These are phyloP conservation scores for Spisula solida DNA, from an alignment of 2,888 invertebrate genomes.

Conservation along the genomic window DNA sequence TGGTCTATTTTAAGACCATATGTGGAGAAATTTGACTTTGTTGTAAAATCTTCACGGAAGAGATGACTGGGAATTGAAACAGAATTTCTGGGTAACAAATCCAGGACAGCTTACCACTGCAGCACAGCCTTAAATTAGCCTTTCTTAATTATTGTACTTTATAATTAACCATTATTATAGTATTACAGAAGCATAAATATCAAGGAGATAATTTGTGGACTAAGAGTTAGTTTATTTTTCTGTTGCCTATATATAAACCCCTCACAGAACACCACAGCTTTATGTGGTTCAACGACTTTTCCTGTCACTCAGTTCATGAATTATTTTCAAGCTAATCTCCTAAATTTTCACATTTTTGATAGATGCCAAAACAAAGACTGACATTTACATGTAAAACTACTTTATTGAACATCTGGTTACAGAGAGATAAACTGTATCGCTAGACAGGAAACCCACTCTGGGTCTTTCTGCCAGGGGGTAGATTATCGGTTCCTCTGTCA, in stretches of 20 bases:
- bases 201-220: background rate
- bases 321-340: constrained; percentile 24
- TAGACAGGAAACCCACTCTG: constrained; percentile 31
- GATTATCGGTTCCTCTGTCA: constrained; percentile 40
- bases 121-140: too few relatives aligned
- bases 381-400: constrained; percentile 47
- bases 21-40: too few relatives aligned
- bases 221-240: background rate
- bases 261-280: background rate
- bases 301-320: constrained; percentile 23
- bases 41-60: too few relatives aligned
- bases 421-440: constrained; percentile 31
- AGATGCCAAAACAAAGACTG: constrained; percentile 40
- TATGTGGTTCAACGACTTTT: background rate
- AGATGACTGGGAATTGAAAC: too few relatives aligned
- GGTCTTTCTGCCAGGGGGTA: constrained; percentile 6
- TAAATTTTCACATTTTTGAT: constrained; percentile 32
- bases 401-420: constrained; percentile 40
- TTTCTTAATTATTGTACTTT: too few relatives aligned
- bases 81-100: too few relatives aligned
- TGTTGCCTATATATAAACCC: background rate
- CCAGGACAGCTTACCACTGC: too few relatives aligned
- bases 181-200: too few relatives aligned
- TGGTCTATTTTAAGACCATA: too few relatives aligned
- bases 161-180: too few relatives aligned